These are phyloP conservation scores for Lamellibrachia satsuma DNA, from an alignment of 2,888 invertebrate species.

Conservation along the genomic window DNA sequence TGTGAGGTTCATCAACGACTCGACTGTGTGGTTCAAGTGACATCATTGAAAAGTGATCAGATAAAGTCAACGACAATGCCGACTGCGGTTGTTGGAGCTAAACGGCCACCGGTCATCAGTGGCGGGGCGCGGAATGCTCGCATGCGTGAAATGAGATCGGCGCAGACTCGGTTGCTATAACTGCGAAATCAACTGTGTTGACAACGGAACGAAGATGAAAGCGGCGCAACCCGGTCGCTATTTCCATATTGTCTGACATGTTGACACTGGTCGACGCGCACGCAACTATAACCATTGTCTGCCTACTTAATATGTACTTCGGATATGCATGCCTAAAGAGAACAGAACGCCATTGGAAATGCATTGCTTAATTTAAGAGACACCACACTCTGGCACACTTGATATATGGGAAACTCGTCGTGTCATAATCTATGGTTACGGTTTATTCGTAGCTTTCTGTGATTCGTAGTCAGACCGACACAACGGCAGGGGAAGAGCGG, in stretches of 20 bases:
- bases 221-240: background rate
- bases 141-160: conserved; percentile 11
- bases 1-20: conserved; percentile 11
- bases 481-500: no score
- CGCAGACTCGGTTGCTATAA: background rate
- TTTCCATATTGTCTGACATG: conserved; percentile 17
- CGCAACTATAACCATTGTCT: conserved; percentile 3
- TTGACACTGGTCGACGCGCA: background rate
- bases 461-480: no score
- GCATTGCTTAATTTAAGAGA: background rate
- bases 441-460: no score
- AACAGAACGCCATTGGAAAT: background rate
- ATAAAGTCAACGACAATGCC: conserved; percentile 13
- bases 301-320: conserved; percentile 6
- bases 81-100: background rate
- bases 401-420: background rate
- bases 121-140: background rate
- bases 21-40: background rate
- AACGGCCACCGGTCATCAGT: conserved; percentile 17
- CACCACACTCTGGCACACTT: background rate
- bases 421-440: no score
- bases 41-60: conserved; percentile 17
- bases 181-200: conserved; percentile 3
- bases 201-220: conserved; percentile 17
- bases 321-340: conserved; percentile 12